Base-by-base conservation (phyloP, 1,140 invertebrate genomes). In the Luehdorfia chinensis region DNA sequence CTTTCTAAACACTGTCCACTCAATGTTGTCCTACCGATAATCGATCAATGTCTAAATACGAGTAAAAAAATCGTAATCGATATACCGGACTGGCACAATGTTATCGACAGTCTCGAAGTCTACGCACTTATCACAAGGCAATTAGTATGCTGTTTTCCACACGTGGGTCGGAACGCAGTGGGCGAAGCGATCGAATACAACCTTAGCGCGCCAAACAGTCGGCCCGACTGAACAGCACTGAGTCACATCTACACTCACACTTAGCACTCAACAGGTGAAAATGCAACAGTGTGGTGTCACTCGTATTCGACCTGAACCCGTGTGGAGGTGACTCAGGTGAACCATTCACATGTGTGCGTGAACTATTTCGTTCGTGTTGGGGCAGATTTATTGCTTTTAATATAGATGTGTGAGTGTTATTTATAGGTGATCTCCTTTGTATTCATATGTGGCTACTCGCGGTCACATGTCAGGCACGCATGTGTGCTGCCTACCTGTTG, bases 401-500 rank as follows among this genome's bases (percentile, higher is more conserved):
- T 12, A 36, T 19, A 16, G 15, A 31, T 71, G 70, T 79, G 75
- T 76, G 74, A 39, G 61, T 47, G 55, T 46, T 55, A 52, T 71
- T 66, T 60, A 75, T 75, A 75, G 67, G 75, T 77, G 72, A 80
- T 77, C 68, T 66, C 66, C 63, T 65, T 73, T 72, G 67, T 75
- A 63, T 65, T 53, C 23, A 50, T 41, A 31, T 46, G 58, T 66
- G 50, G 56, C 51, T 47, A 66, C 60, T 53, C 61, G 62, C 73
- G 69, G 74, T 77, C 78, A 79, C 75, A 75, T 76, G 77, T 84
- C 75, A 76, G 31, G 47, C 47, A 60, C 48, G 55, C 47, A 23
- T 76, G 71, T 78, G 68, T 79, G 72, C 56, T 57, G 64, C 67
- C 79, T 78, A 79, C 74, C 76, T 79, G 75, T 75, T 75, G 65